These are phyloP conservation scores for Aleiodes alternator DNA, from an alignment of 2,888 invertebrate species.

Conservation along the genomic window DNA sequence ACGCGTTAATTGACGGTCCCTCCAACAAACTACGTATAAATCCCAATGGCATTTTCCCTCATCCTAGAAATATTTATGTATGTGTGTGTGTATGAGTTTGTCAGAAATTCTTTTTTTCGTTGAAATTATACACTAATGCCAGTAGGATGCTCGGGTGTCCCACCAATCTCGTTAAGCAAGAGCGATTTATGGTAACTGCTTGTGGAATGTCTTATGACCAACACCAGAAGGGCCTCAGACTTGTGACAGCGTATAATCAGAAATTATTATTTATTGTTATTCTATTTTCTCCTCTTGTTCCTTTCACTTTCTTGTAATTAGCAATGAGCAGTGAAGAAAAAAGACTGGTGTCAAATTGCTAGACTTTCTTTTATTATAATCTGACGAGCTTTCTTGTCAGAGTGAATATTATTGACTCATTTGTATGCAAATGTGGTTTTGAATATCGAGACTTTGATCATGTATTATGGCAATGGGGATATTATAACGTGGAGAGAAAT, in stretches of 20 bases:
- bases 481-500: no score
- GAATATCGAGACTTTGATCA: no score
- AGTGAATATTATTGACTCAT: no score
- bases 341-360: not conserved
- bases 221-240: conserved; percentile 6
- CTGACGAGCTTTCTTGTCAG: no score
- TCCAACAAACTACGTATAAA: no score
- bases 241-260: conserved; percentile 22
- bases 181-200: conserved; percentile 18
- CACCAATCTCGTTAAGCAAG: conserved; percentile 26
- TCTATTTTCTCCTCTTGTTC: not conserved
- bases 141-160: conserved; percentile 3
- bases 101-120: not conserved
- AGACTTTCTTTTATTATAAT: no score
- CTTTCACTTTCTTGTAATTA: not conserved
- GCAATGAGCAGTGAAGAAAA: not conserved
- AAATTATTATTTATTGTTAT: conserved; percentile 23
- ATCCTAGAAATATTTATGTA: not conserved
- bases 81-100: not conserved
- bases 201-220: conserved; percentile 3
- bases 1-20: conserved; percentile 21
- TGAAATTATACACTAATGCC: conserved; percentile 5
- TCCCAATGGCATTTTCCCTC: not conserved
- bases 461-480: no score
- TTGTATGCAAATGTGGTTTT: no score